Conservation (phyloP, 2,113 vertebrate genomes). For the Lophotis ruficrista region DNA sequence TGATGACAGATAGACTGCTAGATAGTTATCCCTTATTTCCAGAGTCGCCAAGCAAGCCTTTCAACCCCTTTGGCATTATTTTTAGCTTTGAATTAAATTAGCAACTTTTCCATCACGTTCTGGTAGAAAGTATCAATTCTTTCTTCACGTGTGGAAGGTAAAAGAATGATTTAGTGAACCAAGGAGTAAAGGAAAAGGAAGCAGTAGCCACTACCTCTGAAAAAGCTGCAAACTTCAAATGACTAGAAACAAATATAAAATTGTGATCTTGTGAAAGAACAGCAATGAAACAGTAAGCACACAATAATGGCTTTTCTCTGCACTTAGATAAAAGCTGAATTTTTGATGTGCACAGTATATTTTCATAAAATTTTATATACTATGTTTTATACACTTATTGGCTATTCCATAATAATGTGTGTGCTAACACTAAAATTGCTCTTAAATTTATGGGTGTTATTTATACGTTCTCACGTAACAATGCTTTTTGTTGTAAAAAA, state of each 20-base stretch:
- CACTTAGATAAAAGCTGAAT: constrained; percentile 84
- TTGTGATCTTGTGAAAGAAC: constrained; percentile 74
- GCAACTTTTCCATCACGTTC: constrained; percentile 73
- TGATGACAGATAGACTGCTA: constrained; percentile 92
- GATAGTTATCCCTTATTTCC: constrained; percentile 87
- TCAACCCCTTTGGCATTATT: constrained; percentile 77
- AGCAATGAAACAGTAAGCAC: constrained; percentile 78
- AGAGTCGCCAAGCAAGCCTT: constrained; percentile 75
- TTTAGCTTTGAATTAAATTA: constrained; percentile 87
- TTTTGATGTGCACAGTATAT: constrained; percentile 87
- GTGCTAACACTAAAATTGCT: constrained; percentile 87
- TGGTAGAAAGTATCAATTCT: constrained; percentile 77
- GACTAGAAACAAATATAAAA: constrained; percentile 78
- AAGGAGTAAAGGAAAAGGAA: constrained; percentile 24
- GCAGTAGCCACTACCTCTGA: constrained; percentile 17
- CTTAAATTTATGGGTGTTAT: constrained; percentile 91
- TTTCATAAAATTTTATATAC: constrained; percentile 99
- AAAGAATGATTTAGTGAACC: constrained; percentile 48
- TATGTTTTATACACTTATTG: constrained; percentile 99
- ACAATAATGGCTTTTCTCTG: constrained; percentile 81
- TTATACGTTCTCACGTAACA: constrained; percentile 86
- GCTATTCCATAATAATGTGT: constrained; percentile 94
- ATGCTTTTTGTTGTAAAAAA: constrained; percentile 95
- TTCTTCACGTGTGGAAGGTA: constrained; percentile 54
- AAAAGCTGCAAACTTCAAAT: constrained; percentile 67